These are phyloP conservation scores for Arvicanthis niloticus DNA, from an alignment of 2,113 vertebrate genomes.

Conservation along the genomic window DNA sequence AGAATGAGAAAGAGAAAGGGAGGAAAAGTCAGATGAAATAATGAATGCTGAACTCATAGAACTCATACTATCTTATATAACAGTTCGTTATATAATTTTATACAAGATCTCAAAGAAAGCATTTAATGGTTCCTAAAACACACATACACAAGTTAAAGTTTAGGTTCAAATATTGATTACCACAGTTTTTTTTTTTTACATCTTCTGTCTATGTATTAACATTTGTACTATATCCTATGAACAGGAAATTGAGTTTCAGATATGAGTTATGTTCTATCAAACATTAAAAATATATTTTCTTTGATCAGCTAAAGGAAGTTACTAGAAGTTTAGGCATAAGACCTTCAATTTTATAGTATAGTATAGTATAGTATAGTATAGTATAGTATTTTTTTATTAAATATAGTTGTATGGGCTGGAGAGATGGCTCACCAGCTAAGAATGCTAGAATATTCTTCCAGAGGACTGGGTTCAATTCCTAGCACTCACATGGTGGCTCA, in stretches of 20 bases:
- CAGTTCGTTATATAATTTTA: background rate
- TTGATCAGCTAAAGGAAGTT: conserved; percentile 44
- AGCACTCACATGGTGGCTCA: background rate
- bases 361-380: conserved; percentile 58
- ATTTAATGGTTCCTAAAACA: background rate
- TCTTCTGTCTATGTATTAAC: background rate
- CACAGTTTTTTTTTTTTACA: background rate
- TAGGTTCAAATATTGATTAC: background rate
- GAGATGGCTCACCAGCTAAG: background rate
- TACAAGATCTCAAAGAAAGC: background rate
- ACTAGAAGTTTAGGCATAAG: background rate
- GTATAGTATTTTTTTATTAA: conserved; percentile 68
- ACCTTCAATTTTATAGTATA: conserved; percentile 53
- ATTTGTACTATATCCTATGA: background rate
- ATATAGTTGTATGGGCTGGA: conserved; percentile 53
- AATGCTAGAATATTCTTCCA: background rate
- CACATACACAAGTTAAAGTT: background rate
- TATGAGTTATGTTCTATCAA: conserved; percentile 10
- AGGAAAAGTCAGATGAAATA: background rate
- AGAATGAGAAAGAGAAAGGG: background rate
- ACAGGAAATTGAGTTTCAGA: background rate
- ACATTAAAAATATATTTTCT: conserved; percentile 12
- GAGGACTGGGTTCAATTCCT: background rate
- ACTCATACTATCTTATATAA: background rate
- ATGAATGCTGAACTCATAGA: background rate